Evolutionary conservation across 92 coral and sea anemone species (phyloP).

Genomic region (Phymanthus crucifer): DNA sequence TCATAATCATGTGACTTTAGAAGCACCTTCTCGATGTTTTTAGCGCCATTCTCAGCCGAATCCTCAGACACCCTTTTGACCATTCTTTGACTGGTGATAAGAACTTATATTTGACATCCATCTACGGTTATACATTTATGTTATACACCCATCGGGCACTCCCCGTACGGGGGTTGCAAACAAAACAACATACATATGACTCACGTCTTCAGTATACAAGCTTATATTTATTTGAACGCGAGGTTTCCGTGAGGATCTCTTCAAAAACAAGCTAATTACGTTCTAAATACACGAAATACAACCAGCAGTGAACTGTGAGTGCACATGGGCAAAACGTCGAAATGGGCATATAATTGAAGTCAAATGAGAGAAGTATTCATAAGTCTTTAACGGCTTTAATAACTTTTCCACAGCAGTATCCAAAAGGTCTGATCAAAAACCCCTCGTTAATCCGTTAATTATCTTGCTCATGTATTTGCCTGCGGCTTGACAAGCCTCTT

Average conservation of each 20-base stretch:
- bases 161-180: too few relatives aligned
- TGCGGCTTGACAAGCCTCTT: background rate
- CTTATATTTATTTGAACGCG: too few relatives aligned
- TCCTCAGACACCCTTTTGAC: background rate
- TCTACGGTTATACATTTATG: too few relatives aligned
- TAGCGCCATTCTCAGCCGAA: background rate
- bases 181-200: too few relatives aligned
- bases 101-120: too few relatives aligned
- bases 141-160: too few relatives aligned
- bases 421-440: background rate
- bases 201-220: too few relatives aligned
- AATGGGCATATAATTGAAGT: background rate
- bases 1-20: background rate
- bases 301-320: too few relatives aligned
- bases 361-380: background rate
- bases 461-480: background rate
- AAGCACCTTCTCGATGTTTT: too few relatives aligned
- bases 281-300: too few relatives aligned
- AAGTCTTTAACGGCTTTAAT: background rate
- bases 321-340: background rate
- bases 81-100: background rate
- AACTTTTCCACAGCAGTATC: background rate
- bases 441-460: background rate
- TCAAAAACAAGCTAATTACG: too few relatives aligned
- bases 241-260: too few relatives aligned